Base-by-base conservation (phyloP, 1,140 invertebrate species). In the Magallana gigas region DNA sequence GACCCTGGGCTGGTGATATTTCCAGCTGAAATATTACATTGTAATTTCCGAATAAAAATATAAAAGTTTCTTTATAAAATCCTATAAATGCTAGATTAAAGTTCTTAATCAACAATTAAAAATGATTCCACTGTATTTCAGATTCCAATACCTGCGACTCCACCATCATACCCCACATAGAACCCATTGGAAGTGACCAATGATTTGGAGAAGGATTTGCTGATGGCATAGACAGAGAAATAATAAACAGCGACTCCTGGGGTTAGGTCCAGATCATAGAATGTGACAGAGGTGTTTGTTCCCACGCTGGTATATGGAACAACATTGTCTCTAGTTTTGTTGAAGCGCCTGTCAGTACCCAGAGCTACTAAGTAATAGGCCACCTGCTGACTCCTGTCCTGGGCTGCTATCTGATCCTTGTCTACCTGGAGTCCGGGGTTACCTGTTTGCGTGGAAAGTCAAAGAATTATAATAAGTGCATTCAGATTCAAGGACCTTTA, bases 161-260 rank as follows among this genome's bases (percentile, higher is more conserved):
- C 88, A 57, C 89, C 89, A 84, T 91, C 90, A 84, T 86, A 92
- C 23, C 89, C 91, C 12, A 91, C 90, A 80, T 84, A 87, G 81
- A 93, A 90, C 57, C 92, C 92, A 90, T 93, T 93, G 7, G 92
- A 93, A 0, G 90, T 91, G 16, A 90, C 88, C 29, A 89, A 87
- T 8, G 92, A 89, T 29, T 80, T 80, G 8, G 92, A 80, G 56
- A 86, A 88, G 8, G 90, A 87, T 56, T 57, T 85, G 82, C 91
- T 91, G 84, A 91, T 83, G 8, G 91, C 92, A 29, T 88, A 84
- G 11, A 93, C 92, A 1, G 91, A 92, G 86, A 92, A 90, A 71
- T 92, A 92, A 83, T 93, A 93, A 6, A 90, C 80, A 9, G 90
- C 90, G n/a, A 56, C 71, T 57, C 62, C 62, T 36, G 88, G 88